Percentiles rank a stretch among this genome's conserved stretches.
Conservation (phyloP, 1,140 invertebrate genomes). For the Sycophaga agraensis region DNA sequence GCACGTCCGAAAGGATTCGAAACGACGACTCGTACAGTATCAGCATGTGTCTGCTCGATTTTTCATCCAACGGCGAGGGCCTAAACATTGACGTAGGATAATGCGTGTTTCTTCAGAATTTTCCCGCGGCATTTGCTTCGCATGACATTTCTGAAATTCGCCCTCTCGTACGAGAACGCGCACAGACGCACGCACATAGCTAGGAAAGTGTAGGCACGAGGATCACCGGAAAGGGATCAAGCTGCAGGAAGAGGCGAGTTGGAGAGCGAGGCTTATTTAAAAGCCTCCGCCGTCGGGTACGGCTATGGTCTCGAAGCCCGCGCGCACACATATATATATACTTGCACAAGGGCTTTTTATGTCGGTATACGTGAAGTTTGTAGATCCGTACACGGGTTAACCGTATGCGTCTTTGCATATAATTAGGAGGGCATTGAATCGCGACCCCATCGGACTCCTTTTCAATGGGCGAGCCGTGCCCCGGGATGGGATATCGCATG, state of each 20-base stretch:
- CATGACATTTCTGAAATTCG: not conserved
- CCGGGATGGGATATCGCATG: conserved; percentile 40
- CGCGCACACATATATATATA: too few species aligned
- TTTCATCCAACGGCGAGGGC: too few species aligned
- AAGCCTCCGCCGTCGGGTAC: too few species aligned
- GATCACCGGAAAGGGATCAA: conserved; percentile 1
- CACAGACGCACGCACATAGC: not conserved
- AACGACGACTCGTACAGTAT: too few species aligned
- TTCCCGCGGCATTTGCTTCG: too few species aligned
- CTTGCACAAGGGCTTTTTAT: too few species aligned
- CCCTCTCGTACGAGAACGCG: not conserved
- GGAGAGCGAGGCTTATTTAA: conserved; percentile 20
- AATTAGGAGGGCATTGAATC: conserved; percentile 51
- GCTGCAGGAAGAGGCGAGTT: too few species aligned
- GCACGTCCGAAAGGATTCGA: too few species aligned
- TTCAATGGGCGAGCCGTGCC: conserved; percentile 45
- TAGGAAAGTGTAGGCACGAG: not conserved
- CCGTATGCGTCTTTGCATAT: conserved; percentile 47
- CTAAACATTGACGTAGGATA: too few species aligned
- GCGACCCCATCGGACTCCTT: conserved; percentile 40
- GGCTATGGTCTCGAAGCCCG: too few species aligned
- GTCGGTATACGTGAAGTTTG: not conserved
- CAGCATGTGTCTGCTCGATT: too few species aligned
- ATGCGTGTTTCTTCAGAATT: too few species aligned
- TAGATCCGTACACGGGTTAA: conserved; percentile 32